These are phyloP conservation scores for Rhagonycha fulva DNA, from an alignment of 2,888 invertebrate genomes.

Conservation along the genomic window DNA sequence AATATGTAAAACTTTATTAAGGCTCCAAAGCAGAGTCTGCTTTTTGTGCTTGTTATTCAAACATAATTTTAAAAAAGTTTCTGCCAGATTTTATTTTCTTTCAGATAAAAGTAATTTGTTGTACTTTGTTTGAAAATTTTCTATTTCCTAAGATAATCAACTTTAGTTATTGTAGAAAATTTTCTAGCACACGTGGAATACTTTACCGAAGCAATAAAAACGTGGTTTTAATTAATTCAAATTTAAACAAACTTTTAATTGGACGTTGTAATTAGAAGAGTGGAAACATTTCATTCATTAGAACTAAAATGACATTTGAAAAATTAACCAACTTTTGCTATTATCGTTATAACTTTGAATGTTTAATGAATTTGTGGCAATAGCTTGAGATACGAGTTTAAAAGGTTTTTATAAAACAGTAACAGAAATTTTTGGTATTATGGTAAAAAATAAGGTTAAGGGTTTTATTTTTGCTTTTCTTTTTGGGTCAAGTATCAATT, in stretches of 20 bases:
- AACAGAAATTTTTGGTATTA: background rate
- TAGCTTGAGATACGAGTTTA: background rate
- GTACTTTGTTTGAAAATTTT: background rate
- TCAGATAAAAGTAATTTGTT: background rate
- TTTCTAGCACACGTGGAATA: background rate
- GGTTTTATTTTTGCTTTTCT: slow-evolving; percentile 1
- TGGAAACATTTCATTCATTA: background rate
- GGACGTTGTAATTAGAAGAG: background rate
- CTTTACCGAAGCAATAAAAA: background rate
- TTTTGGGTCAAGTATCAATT: slow-evolving; percentile 2
- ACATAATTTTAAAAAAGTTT: background rate
- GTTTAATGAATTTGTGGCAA: slow-evolving; percentile 3
- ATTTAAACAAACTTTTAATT: background rate
- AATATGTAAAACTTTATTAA: background rate
- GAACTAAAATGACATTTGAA: background rate
- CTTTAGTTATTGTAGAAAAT: background rate
- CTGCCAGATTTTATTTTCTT: background rate
- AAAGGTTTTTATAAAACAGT: background rate
- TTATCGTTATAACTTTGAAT: slow-evolving; percentile 1
- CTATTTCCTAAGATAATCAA: background rate
- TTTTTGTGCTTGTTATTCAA: background rate
- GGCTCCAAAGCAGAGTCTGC: background rate
- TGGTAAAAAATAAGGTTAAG: background rate
- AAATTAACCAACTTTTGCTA: slow-evolving; percentile 1
- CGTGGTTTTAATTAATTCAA: background rate